These are phyloP conservation scores for Sylvilagus floridanus DNA, from an alignment of 2,797 vertebrate genomes.

Conservation along the genomic window DNA sequence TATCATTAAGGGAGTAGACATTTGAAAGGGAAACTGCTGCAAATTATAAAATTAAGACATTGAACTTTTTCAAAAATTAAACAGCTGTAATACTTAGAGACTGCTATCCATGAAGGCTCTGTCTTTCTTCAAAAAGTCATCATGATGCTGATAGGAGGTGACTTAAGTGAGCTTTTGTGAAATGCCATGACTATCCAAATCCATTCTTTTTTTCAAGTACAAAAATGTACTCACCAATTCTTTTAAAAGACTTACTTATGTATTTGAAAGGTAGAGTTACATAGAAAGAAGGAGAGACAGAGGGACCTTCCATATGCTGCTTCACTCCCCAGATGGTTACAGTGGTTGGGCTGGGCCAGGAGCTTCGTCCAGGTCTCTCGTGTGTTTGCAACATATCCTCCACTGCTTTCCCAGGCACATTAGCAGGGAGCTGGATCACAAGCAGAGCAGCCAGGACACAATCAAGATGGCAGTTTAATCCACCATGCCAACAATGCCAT, in stretches of 20 bases:
- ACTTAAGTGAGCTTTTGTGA: background rate
- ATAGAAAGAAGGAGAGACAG: too few species aligned
- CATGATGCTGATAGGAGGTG: background rate
- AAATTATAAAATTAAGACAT: conserved; percentile 32
- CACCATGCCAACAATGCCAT: too few species aligned
- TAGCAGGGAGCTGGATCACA: too few species aligned
- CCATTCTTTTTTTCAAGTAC: conserved; percentile 12
- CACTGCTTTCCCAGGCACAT: too few species aligned
- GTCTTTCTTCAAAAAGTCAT: conserved; percentile 48
- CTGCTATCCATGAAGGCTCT: background rate
- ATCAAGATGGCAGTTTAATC: too few species aligned
- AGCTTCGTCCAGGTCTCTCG: too few species aligned
- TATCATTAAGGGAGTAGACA: background rate
- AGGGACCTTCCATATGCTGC: too few species aligned
- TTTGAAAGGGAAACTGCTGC: conserved; percentile 5
- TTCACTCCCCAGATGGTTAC: too few species aligned
- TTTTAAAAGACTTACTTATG: background rate
- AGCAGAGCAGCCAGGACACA: too few species aligned
- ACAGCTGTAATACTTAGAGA: background rate
- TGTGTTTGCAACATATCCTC: too few species aligned
- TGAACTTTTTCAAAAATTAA: conserved; percentile 53
- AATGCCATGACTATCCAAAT: background rate
- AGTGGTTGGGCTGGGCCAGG: too few species aligned
- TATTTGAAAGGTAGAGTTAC: too few species aligned
- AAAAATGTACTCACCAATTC: background rate